Evolutionary conservation across 2,888 invertebrate genomes (phyloP).

Genomic region (Hirtodrosophila histrioides): DNA sequence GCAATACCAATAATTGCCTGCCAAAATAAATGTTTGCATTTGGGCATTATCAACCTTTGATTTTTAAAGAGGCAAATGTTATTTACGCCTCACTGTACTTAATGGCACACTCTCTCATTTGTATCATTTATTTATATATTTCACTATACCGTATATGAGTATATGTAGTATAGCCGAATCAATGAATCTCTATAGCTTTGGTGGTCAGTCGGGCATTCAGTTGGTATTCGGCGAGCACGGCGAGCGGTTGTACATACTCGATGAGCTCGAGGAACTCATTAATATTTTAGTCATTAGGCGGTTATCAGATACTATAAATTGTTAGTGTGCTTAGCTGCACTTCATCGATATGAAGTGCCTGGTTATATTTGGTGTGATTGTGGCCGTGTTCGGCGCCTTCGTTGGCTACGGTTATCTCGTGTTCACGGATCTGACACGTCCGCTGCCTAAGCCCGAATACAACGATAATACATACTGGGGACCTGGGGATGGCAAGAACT

Average conservation of each 20-base stretch:
- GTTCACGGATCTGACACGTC: constrained; percentile 70
- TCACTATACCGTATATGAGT: constrained; percentile 7
- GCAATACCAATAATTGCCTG: too few species aligned
- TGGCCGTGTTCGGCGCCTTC: constrained; percentile 61
- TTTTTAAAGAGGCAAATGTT: neutral
- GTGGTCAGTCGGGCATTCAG: constrained; percentile 29
- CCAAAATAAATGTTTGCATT: too few species aligned
- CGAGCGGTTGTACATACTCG: constrained; percentile 32
- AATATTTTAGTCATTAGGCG: constrained; percentile 14
- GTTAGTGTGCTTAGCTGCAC: constrained; percentile 2
- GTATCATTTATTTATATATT: constrained; percentile 3
- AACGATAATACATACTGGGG: constrained; percentile 83
- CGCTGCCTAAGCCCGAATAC: constrained; percentile 77
- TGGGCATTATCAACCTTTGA: too few species aligned
- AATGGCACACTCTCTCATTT: constrained; percentile 8
- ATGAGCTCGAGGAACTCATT: constrained; percentile 28
- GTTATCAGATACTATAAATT: constrained; percentile 17
- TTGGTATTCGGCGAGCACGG: constrained; percentile 26
- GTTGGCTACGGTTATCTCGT: constrained; percentile 67
- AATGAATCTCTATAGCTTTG: neutral
- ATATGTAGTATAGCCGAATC: constrained; percentile 5
- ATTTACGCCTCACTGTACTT: constrained; percentile 34
- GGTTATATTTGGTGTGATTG: constrained; percentile 64
- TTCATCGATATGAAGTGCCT: constrained; percentile 65
- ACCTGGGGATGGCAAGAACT: constrained; percentile 71